Percentiles rank a stretch among this genome's conserved stretches.
Evolutionary conservation across 1,140 invertebrate species (phyloP).

Genomic region (Drosophila albomicans): DNA sequence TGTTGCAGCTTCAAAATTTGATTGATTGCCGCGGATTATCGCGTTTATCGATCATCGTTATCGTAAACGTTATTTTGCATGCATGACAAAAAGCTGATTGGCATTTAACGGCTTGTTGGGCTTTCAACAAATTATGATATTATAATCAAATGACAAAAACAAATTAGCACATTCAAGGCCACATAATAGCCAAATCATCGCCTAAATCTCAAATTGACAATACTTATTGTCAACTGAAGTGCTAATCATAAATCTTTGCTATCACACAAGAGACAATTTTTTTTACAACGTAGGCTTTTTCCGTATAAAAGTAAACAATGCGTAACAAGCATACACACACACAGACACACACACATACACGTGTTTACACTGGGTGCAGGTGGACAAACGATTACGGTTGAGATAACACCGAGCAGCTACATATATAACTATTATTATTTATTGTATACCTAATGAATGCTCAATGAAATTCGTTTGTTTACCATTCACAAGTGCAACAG

Average conservation of each 20-base stretch:
- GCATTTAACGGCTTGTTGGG: background rate
- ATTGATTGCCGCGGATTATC: background rate
- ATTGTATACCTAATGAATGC: too few relatives aligned
- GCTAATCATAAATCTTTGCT: background rate
- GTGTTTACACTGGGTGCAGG: background rate
- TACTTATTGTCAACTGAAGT: slow-evolving; percentile 1
- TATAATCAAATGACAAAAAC: background rate
- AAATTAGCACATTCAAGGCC: background rate
- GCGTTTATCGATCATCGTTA: background rate
- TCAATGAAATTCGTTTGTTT: too few relatives aligned
- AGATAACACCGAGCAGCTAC: too few relatives aligned
- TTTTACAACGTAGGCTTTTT: background rate
- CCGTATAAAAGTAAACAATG: background rate
- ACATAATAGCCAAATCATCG: background rate
- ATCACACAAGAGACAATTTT: background rate
- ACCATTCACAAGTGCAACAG: background rate
- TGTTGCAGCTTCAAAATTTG: background rate
- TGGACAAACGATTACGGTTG: too few relatives aligned
- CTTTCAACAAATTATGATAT: too few relatives aligned
- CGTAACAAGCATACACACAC: background rate
- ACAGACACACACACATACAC: background rate
- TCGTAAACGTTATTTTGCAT: background rate
- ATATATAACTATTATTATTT: too few relatives aligned
- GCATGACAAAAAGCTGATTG: background rate
- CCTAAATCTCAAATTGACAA: slow-evolving; percentile 1